Percentiles rank a stretch among this genome's conserved stretches.
phyloP scores from a whole-genome alignment of 2,888 invertebrate genomes.

The Rhabditoides inermis region DNA sequence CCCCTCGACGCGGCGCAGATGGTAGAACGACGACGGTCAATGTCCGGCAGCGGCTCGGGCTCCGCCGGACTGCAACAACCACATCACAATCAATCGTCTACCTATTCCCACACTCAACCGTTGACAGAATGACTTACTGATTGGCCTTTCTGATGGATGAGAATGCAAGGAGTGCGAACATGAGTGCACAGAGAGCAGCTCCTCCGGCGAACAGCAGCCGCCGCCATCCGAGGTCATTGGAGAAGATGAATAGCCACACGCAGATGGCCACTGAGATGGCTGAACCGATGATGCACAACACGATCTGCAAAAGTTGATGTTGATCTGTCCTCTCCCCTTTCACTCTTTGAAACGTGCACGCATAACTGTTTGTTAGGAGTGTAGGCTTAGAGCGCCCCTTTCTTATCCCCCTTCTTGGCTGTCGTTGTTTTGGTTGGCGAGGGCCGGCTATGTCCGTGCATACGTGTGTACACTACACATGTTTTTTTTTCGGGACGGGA shows the following conservation, averaged over 20 bases:
- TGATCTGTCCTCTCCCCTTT: too few relatives aligned
- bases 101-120: not conserved
- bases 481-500: too few relatives aligned
- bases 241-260: conserved; percentile 33
- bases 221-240: conserved; percentile 22
- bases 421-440: too few relatives aligned
- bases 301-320: conserved; percentile 37
- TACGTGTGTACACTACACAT: too few relatives aligned
- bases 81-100: not conserved
- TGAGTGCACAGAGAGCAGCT: conserved; percentile 35
- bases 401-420: too few relatives aligned
- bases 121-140: conserved; percentile 16
- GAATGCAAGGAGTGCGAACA: conserved; percentile 36
- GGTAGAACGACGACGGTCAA: conserved; percentile 29
- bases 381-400: too few relatives aligned
- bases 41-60: conserved; percentile 32
- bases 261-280: conserved; percentile 35
- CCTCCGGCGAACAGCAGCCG: conserved; percentile 30
- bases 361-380: too few relatives aligned
- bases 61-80: conserved; percentile 24
- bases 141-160: conserved; percentile 26
- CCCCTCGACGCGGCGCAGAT: too few relatives aligned
- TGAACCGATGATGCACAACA: conserved; percentile 37
- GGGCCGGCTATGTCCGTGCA: too few relatives aligned
- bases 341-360: too few relatives aligned